Base-by-base conservation (phyloP, 2,888 invertebrate genomes). In the Polyommatus icarus region DNA sequence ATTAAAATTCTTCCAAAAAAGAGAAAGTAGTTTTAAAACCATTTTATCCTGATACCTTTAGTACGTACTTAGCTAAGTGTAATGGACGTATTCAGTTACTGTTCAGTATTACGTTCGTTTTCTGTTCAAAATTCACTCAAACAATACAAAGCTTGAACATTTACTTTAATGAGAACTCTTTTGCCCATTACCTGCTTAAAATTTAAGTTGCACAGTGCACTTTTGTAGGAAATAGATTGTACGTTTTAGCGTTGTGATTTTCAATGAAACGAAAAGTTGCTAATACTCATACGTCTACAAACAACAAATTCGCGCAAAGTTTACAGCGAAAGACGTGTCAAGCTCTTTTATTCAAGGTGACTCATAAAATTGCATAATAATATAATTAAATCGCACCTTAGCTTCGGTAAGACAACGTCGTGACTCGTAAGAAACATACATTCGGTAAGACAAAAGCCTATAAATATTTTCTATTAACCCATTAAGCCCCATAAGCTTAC, bases 81-180 rank as follows among this genome's bases (percentile, higher is more conserved):
- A 67, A 67, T 67, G 29, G 67, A 67, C 5, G 67, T 67, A 32
- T 67, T 67, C 29, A 67, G 67, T 67, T 67, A 67, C 67, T 29
- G 67, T 32, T 29, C 15, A 29, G 15, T 15, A 32, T 67, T 67
- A 32, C 12, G 67, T 32, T 67, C 10, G 20, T 67, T 67, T 50
- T 10, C 67, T 29, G 18, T 67, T 67, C 67, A 67, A 67, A 67
- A 67, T 67, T 67, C 67, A 67, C 67, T 67, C 67, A 67, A 67
- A 67, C 67, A 67, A 67, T 29, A 67, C 29, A 67, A 67, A 67
- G 67, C 67, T 67, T 15, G 18, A 67, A 32, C 67, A 67, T 67
- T 67, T 67, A 67, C 67, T 18, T 18, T 67, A 67, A 67, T 32
- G 67, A 67, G 67, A 67, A 32, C 15, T 67, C 67, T 29, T 67